Base-by-base conservation (phyloP, 1,140 invertebrate species). In the Eupristina koningsbergeri region DNA sequence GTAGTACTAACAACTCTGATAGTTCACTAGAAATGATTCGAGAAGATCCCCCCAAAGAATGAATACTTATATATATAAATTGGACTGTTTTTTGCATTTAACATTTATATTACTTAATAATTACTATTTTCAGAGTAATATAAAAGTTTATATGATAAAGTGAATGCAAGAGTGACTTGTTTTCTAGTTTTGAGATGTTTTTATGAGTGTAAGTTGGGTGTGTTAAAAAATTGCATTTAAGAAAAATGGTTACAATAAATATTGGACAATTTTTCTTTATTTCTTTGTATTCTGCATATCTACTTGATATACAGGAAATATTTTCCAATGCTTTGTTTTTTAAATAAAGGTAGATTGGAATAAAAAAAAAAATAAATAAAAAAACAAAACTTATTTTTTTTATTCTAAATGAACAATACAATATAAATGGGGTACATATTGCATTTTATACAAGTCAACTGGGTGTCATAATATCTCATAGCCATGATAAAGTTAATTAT, bases 11-110 rank as follows among this genome's bases (percentile, higher is more conserved):
- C 84, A 92, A 92, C 88, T 92, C 92, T 41, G 91, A 93, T 84
- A 93, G 92, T 86, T 93, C 91, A 39, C 86, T 93, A 84, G 92
- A 93, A 91, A 92, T 93, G 91, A 91, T 93, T 63, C 88, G 92
- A 73, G 92, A 92, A 85, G 91, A 92, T 86, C 91, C 90, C 22
- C 88, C 91, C 29, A 92, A 93, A 87, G 89, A 92, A 85, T 92
- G 86, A 89, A 85, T 64, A 64, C 69, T 85, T 39, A 29, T 47
- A 85, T 64, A 67, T 84, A 58, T 50, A 31, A 39, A 31, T 63
- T 80, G 77, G 39, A 80, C 67, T 47, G n/a, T 75, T 79, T 26
- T 47, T 75, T 61, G 67, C 1, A 8, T 41, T 80, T 67, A 80
- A 71, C 69, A 76, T 58, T 84, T 84, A 67, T 63, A 58, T 85